These are phyloP conservation scores for Eupithecia abbreviata DNA, from an alignment of 2,888 invertebrate genomes.

Conservation along the genomic window DNA sequence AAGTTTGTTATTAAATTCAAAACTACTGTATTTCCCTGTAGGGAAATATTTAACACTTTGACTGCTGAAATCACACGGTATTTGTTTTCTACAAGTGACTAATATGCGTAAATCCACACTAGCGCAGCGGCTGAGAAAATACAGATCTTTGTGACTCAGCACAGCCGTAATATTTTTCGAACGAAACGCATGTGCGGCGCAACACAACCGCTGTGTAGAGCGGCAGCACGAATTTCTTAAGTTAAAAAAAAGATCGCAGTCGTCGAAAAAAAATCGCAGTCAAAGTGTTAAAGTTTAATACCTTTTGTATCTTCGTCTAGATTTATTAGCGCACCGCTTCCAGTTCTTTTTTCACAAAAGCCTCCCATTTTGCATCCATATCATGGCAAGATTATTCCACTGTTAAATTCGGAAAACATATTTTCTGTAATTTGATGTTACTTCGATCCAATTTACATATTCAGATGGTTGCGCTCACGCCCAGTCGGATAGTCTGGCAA, in stretches of 20 bases:
- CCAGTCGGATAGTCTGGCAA: constrained; percentile 11
- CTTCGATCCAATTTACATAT: constrained; percentile 2
- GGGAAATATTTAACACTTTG: constrained; percentile 6
- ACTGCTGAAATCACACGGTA: too few species aligned
- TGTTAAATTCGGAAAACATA: neutral
- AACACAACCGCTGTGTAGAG: too few species aligned
- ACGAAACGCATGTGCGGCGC: too few species aligned
- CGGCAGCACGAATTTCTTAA: too few species aligned
- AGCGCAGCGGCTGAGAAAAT: too few species aligned
- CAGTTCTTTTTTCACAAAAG: neutral
- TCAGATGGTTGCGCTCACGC: neutral
- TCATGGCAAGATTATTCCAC: neutral
- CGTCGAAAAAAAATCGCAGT: too few species aligned
- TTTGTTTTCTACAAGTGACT: too few species aligned
- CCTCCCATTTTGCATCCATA: neutral
- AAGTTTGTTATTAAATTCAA: constrained; percentile 12
- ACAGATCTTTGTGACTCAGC: too few species aligned
- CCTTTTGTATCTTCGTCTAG: neutral
- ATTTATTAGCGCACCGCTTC: neutral
- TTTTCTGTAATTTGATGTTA: neutral
- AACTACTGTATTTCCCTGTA: constrained; percentile 7
- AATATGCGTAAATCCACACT: too few species aligned
- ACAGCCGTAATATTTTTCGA: too few species aligned
- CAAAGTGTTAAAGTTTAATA: neutral
- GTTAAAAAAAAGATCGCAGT: too few species aligned